Conservation (phyloP, 2,888 invertebrate species). For the Habroteleia sp. region DNA sequence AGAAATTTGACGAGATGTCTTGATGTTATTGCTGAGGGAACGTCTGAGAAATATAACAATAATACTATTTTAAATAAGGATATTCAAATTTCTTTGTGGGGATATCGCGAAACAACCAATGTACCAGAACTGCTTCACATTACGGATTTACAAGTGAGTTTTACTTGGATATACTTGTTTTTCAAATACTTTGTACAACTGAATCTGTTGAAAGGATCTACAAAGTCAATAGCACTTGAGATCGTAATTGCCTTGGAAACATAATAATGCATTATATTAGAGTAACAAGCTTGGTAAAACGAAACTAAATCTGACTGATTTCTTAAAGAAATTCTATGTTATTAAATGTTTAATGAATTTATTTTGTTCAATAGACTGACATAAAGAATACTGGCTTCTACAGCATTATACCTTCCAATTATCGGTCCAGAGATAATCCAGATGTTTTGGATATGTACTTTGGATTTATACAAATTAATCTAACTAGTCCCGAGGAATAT, state of each 20-base stretch:
- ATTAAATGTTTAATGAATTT: constrained; percentile 15
- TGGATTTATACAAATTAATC: constrained; percentile 93
- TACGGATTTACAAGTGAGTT: constrained; percentile 85
- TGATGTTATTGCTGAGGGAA: constrained; percentile 82
- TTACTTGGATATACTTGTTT: no score
- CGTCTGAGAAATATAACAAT: constrained; percentile 46
- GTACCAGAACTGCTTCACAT: constrained; percentile 91
- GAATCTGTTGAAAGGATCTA: no score
- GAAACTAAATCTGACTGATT: no score
- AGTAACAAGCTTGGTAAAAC: no score
- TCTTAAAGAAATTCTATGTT: no score
- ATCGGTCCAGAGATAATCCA: constrained; percentile 86
- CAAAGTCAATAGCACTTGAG: no score
- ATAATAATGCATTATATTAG: no score
- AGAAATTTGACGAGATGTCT: constrained; percentile 91
- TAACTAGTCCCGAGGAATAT: constrained; percentile 88
- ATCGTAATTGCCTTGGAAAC: no score
- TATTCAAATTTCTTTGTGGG: constrained; percentile 92
- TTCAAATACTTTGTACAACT: no score
- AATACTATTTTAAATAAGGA: constrained; percentile 73
- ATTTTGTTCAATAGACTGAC: constrained; percentile 72
- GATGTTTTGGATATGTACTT: constrained; percentile 89
- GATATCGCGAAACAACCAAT: constrained; percentile 92
- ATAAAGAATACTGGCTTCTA: constrained; percentile 86
- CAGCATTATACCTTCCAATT: constrained; percentile 88